Conservation (phyloP, 2,888 invertebrate species). For the Watsonalla cultraria region DNA sequence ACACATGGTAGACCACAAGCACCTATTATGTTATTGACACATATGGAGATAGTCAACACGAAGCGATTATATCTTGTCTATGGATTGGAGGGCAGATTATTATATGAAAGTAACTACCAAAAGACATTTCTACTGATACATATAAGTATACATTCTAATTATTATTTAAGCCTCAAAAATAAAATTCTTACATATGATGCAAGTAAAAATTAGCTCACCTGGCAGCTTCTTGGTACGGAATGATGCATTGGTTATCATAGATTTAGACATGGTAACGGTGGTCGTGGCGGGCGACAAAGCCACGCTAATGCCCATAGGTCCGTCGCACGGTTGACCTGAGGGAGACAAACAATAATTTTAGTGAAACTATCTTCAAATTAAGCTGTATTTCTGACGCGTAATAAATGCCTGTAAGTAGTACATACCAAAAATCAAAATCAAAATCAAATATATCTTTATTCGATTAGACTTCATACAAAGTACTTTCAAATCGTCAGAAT, state of each 20-base stretch:
- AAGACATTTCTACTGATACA: too few relatives aligned
- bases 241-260: slow-evolving; percentile 98
- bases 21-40: slow-evolving; percentile 3
- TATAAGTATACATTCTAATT: neutral
- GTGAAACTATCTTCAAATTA: neutral
- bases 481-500: too few relatives aligned
- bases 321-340: slow-evolving; percentile 86
- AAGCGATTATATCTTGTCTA: too few relatives aligned
- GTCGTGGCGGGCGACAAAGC: slow-evolving; percentile 86
- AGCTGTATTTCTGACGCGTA: too few relatives aligned
- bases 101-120: neutral
- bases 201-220: slow-evolving; percentile 80
- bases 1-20: neutral
- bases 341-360: slow-evolving; percentile 10
- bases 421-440: too few relatives aligned
- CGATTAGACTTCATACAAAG: too few relatives aligned
- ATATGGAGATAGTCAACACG: neutral
- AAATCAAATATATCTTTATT: too few relatives aligned
- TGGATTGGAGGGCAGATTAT: neutral
- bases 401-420: too few relatives aligned
- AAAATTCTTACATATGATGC: neutral
- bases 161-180: neutral
- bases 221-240: slow-evolving; percentile 98
- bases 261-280: slow-evolving; percentile 89
- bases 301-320: slow-evolving; percentile 89